phyloP scores from a whole-genome alignment of 2,113 vertebrate species.

The Tachycineta bicolor region DNA sequence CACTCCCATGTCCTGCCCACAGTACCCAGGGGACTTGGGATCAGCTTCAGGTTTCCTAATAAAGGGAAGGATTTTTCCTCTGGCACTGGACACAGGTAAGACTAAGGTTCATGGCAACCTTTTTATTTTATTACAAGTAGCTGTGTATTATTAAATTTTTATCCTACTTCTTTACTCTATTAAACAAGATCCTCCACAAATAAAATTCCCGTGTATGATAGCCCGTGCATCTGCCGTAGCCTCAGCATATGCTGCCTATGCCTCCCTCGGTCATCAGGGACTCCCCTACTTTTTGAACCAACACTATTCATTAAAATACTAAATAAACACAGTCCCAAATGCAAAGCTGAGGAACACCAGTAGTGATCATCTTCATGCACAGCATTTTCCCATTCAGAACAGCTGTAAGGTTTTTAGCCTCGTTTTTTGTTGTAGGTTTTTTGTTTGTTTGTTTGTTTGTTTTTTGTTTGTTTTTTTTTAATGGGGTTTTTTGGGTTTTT shows the following conservation, averaged over 20 bases:
- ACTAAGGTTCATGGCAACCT: background rate
- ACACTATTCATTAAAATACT: conserved; percentile 39
- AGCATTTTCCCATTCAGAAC: background rate
- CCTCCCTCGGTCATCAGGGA: background rate
- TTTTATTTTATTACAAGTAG: background rate
- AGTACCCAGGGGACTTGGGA: background rate
- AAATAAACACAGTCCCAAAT: conserved; percentile 23
- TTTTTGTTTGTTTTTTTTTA: too few species aligned
- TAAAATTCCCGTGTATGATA: background rate
- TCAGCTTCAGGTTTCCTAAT: background rate
- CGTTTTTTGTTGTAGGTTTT: too few species aligned
- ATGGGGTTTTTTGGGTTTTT: too few species aligned
- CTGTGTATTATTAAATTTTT: background rate
- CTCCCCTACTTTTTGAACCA: conserved; percentile 14
- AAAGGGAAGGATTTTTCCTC: background rate
- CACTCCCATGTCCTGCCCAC: background rate
- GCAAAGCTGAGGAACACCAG: background rate
- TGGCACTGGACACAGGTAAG: background rate
- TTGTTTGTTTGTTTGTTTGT: too few species aligned
- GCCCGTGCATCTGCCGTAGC: background rate
- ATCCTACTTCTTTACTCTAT: background rate
- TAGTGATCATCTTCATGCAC: background rate
- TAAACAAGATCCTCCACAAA: background rate
- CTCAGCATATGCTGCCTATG: background rate
- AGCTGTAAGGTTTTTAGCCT: background rate